These are phyloP conservation scores for Champsocephalus esox DNA, from an alignment of 2,797 vertebrate species.

Conservation along the genomic window DNA sequence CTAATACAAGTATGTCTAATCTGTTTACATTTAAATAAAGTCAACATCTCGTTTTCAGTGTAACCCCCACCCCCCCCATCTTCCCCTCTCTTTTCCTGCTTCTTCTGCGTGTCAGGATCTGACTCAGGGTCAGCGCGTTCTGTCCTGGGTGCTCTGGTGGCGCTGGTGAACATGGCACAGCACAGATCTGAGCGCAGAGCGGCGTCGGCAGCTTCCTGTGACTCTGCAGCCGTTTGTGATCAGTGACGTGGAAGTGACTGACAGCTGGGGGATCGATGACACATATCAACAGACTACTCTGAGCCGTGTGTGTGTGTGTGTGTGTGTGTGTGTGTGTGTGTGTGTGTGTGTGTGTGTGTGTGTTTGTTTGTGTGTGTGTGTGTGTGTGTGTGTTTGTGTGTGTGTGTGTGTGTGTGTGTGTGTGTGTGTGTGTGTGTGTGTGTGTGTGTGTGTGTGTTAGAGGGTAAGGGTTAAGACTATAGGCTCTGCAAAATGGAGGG, in stretches of 20 bases:
- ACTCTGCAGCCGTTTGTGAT: constrained; percentile 58
- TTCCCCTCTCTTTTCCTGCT: not conserved
- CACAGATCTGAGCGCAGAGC: constrained; percentile 28
- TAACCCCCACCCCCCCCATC: not conserved
- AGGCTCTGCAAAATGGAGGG: too few species aligned
- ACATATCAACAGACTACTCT: constrained; percentile 66
- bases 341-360: not conserved
- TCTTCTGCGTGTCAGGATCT: not conserved
- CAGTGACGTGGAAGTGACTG: constrained; percentile 68
- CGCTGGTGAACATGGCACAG: constrained; percentile 9
- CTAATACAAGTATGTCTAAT: too few species aligned
- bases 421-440: not conserved
- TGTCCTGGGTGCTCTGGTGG: not conserved
- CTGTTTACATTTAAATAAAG: too few species aligned
- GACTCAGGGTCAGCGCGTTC: constrained; percentile 37
- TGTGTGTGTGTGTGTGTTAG: too few species aligned
- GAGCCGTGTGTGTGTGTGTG: constrained; percentile 8
- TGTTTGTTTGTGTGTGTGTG: not conserved
- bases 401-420: constrained; percentile 3
- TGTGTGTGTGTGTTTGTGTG: not conserved
- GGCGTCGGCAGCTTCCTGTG: constrained; percentile 8
- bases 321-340: not conserved
- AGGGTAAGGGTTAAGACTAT: too few species aligned
- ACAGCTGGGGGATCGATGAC: constrained; percentile 76
- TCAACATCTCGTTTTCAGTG: not conserved